Percentiles rank a stretch among this genome's conserved stretches.
Conservation (phyloP, 2,888 invertebrate genomes). For the Volucella bombylans region DNA sequence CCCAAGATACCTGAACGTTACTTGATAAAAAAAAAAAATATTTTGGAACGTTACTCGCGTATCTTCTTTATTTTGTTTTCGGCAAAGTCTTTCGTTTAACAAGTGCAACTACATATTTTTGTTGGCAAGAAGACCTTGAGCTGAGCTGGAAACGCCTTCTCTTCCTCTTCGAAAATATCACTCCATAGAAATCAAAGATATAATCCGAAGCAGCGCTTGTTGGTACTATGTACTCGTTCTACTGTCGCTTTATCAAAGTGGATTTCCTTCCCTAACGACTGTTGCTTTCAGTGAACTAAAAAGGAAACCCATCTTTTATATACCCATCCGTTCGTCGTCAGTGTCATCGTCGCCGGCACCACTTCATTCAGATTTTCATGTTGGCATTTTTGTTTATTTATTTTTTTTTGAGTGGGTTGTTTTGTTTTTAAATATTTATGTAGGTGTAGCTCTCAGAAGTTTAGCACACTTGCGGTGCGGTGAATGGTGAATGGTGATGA, state of each 20-base stretch:
- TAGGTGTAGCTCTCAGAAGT: conserved; percentile 48
- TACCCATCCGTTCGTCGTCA: no score
- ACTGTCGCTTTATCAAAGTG: conserved; percentile 42
- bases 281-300: conserved; percentile 52
- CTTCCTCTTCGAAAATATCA: background rate
- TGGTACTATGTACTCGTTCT: background rate
- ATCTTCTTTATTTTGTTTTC: background rate
- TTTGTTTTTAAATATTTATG: conserved; percentile 60
- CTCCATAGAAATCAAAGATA: conserved; percentile 27
- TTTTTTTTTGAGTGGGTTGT: conserved; percentile 9
- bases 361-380: no score
- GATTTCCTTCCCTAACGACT: conserved; percentile 50
- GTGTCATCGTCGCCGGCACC: no score
- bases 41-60: no score
- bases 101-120: background rate
- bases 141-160: background rate
- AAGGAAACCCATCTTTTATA: conserved; percentile 10
- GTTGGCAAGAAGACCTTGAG: background rate
- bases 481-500: conserved; percentile 57
- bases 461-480: conserved; percentile 56
- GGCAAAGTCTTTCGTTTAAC: background rate
- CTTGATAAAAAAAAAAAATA: no score
- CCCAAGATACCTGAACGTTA: no score
- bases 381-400: conserved; percentile 34
- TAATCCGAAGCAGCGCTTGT: conserved; percentile 1